Percentiles rank a stretch among this genome's conserved stretches.
Evolutionary conservation across 2,888 invertebrate genomes (phyloP).

Genomic region (Smittia sp.): DNA sequence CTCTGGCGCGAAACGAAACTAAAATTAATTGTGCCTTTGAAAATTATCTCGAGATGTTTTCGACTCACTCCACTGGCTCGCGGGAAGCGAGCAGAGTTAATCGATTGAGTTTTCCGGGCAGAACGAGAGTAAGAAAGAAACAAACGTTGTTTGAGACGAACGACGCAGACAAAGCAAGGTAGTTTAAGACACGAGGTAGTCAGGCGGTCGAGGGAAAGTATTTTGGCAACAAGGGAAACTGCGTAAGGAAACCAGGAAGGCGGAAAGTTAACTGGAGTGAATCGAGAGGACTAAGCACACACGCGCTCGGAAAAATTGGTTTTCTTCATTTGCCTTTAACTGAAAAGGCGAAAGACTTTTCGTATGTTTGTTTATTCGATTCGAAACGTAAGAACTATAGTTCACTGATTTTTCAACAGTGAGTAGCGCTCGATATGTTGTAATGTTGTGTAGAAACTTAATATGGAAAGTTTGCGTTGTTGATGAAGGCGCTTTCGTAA

Average conservation of each 20-base stretch:
- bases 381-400: not conserved
- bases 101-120: not conserved
- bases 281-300: slow-evolving; percentile 38
- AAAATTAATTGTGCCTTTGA: too few relatives aligned
- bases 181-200: not conserved
- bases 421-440: too few relatives aligned
- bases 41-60: too few relatives aligned
- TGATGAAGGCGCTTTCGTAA: too few relatives aligned
- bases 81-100: not conserved
- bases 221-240: slow-evolving; percentile 31
- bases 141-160: slow-evolving; percentile 2
- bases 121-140: not conserved
- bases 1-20: too few relatives aligned
- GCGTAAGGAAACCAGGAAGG: slow-evolving; percentile 43
- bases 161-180: not conserved
- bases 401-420: slow-evolving; percentile 1
- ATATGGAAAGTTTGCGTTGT: too few relatives aligned
- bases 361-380: not conserved
- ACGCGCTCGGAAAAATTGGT: not conserved
- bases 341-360: not conserved
- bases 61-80: too few relatives aligned
- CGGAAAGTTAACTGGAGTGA: slow-evolving; percentile 44
- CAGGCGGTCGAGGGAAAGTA: not conserved
- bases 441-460: too few relatives aligned
- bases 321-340: not conserved